phyloP scores from a whole-genome alignment of 2,888 invertebrate genomes.

The Eristalinus sepulchralis region DNA sequence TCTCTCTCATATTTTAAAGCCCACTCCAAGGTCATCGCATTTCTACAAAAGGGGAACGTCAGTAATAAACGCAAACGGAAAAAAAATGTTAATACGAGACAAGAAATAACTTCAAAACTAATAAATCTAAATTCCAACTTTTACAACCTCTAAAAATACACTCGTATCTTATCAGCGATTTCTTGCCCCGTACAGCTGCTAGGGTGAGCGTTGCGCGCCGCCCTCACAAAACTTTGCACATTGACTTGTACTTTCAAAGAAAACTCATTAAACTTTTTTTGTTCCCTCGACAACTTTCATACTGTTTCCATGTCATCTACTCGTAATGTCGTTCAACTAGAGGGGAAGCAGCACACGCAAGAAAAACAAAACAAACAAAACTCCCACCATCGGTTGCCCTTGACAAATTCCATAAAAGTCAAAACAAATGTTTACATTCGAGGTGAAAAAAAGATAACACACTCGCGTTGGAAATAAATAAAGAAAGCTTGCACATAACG shows the following conservation, averaged over 20 bases:
- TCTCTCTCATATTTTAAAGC: too few relatives aligned
- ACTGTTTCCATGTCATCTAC: not conserved
- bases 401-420: slow-evolving; percentile 11
- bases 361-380: not conserved
- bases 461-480: not conserved
- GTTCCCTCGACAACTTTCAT: not conserved
- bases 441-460: not conserved
- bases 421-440: slow-evolving; percentile 22
- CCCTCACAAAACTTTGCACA: not conserved
- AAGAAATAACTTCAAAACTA: not conserved
- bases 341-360: not conserved
- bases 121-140: not conserved
- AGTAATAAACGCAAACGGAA: not conserved
- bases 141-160: not conserved
- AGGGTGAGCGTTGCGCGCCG: not conserved
- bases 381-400: not conserved
- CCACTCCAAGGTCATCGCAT: not conserved
- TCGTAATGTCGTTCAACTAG: not conserved
- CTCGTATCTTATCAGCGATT: slow-evolving; percentile 11
- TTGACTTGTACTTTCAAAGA: not conserved
- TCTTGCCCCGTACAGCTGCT: not conserved
- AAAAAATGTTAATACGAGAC: not conserved
- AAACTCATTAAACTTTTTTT: not conserved
- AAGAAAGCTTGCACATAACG: slow-evolving; percentile 31
- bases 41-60: not conserved